phyloP scores from a whole-genome alignment of 2,113 vertebrate genomes.

The Hypanus sabinus region DNA sequence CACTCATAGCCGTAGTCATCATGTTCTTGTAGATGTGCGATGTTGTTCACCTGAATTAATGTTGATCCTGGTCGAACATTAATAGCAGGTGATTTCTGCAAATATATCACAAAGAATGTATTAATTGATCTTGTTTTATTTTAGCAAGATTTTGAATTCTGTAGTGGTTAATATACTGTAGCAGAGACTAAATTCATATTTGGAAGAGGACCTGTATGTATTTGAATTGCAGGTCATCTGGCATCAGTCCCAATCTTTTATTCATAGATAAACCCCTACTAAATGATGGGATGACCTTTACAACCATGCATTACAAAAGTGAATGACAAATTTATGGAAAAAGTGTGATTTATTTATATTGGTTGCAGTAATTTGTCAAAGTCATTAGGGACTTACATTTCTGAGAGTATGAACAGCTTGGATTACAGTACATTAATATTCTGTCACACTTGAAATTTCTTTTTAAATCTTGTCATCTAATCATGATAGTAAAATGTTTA shows the following conservation, averaged over 20 bases:
- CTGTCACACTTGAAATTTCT: too few relatives aligned
- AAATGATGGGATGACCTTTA: too few relatives aligned
- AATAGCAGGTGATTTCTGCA: constrained; percentile 63
- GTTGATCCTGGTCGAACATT: constrained; percentile 75
- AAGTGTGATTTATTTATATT: too few relatives aligned
- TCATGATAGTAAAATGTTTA: too few relatives aligned
- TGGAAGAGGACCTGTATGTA: background rate
- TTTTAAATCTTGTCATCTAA: too few relatives aligned
- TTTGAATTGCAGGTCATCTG: background rate
- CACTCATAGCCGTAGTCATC: constrained; percentile 80
- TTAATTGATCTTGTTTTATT: background rate
- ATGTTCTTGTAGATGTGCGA: constrained; percentile 69
- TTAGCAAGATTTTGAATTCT: background rate
- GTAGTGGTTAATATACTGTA: background rate
- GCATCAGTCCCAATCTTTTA: background rate
- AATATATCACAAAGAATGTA: background rate
- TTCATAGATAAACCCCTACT: too few relatives aligned
- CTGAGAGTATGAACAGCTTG: too few relatives aligned
- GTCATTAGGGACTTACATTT: too few relatives aligned
- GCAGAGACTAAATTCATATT: background rate
- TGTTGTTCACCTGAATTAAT: constrained; percentile 80
- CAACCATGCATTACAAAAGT: too few relatives aligned
- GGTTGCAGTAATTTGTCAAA: too few relatives aligned
- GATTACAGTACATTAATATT: too few relatives aligned
- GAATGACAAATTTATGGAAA: too few relatives aligned